Conservation (phyloP, 2,888 invertebrate genomes). For the Anthoptus insignis region DNA sequence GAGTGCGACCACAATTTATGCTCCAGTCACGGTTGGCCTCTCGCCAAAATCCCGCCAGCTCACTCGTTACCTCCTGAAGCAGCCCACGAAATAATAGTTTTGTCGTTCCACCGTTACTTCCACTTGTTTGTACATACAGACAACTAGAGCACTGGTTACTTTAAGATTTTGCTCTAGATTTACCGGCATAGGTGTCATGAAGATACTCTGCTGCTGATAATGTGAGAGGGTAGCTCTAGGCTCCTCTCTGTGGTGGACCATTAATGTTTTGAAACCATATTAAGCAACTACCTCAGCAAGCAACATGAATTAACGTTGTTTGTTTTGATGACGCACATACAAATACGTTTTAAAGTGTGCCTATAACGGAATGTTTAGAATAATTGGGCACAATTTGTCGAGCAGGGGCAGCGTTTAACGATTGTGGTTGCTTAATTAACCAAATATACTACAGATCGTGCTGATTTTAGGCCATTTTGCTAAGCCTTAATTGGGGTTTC, state of each 20-base stretch:
- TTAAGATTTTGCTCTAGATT: too few relatives aligned
- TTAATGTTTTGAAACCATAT: too few relatives aligned
- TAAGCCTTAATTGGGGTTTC: constrained; percentile 72
- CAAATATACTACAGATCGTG: constrained; percentile 59
- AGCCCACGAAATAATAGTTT: constrained; percentile 75
- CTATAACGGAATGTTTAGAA: constrained; percentile 60
- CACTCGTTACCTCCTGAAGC: constrained; percentile 72
- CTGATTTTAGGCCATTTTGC: constrained; percentile 65
- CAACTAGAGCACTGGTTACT: constrained; percentile 42
- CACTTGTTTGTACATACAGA: constrained; percentile 65
- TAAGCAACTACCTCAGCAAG: too few relatives aligned
- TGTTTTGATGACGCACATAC: too few relatives aligned
- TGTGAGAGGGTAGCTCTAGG: too few relatives aligned
- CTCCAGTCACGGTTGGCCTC: constrained; percentile 62
- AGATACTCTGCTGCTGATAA: too few relatives aligned
- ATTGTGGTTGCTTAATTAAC: constrained; percentile 61
- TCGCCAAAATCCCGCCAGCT: constrained; percentile 66
- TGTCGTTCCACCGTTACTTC: constrained; percentile 69
- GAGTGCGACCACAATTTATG: constrained; percentile 69
- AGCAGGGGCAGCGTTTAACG: constrained; percentile 53
- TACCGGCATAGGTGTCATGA: too few relatives aligned
- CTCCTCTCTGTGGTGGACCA: too few relatives aligned
- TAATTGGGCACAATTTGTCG: constrained; percentile 62
- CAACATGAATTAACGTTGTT: too few relatives aligned
- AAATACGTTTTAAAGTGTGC: constrained; percentile 49